Evolutionary conservation across 2,888 invertebrate genomes (phyloP), one percentile per base, ranked within the genome.

Genomic region (Tetranychus piercei): DNA sequence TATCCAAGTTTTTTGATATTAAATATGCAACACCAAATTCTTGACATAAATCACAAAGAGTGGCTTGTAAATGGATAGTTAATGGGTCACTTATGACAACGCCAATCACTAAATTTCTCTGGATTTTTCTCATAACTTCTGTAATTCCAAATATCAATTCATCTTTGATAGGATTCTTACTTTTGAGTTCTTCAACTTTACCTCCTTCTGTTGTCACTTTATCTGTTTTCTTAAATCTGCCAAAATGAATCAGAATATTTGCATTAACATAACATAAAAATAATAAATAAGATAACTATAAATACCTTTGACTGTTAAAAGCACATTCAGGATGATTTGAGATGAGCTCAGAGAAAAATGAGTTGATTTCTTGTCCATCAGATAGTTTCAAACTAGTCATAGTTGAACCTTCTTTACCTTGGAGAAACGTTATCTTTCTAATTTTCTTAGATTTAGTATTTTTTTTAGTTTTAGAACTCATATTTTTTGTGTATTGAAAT

Each of bases 161-260:
- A 23, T 69, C 69, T 69, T 22, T 69, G 3, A 55, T 9, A 15
- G 55, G 55, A 7, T 55, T 55, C 15, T 80, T 80, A 78, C 83
- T 84, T 80, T 85, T 84, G 74, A 82, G 82, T 15, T 91, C 93
- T 80, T 91, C 90, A 0, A 89, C 89, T 79, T 88, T 88, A 6
- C 88, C 90, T 77, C 88, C 88, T 55, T 88, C 84, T 79, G 95
- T 95, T 69, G 94, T 84, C 76, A 86, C 87, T 79, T 91, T 90
- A 1, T 96, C 92, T 83, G 94, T 6, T 92, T 44, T 85, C 82
- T 76, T 87, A 88, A 66, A 88, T 86, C 55, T 55, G 6, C 34
- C 75, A 94, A 84, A 79, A 93, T 92, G 82, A 43, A 85, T 84
- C 74, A 78, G 76, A 79, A 77, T 75, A 76, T 34, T 71, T 69